Percentiles rank a stretch among this genome's conserved stretches.
Conservation (phyloP, 2,888 invertebrate genomes). For the Tachina fera region DNA sequence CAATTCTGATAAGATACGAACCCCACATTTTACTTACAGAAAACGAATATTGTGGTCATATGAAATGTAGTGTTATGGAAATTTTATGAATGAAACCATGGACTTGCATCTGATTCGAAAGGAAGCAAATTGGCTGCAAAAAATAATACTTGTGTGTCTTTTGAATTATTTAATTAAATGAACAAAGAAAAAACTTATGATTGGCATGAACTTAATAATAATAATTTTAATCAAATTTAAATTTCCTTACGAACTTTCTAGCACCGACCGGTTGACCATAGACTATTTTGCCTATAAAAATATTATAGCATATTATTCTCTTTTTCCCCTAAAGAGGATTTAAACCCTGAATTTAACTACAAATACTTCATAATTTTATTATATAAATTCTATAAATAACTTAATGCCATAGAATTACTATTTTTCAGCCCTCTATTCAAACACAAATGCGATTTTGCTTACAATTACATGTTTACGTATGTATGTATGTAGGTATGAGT, state of each 20-base stretch:
- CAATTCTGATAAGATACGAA: constrained; percentile 34
- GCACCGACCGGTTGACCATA: too few relatives aligned
- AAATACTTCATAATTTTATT: constrained; percentile 10
- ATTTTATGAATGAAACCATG: constrained; percentile 25
- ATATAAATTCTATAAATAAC: constrained; percentile 27
- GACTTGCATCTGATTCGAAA: background rate
- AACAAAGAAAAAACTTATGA: too few relatives aligned
- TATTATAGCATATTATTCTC: background rate
- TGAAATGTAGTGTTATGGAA: constrained; percentile 28
- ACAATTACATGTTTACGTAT: background rate
- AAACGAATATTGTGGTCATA: constrained; percentile 5
- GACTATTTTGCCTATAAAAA: background rate
- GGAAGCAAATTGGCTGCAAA: too few relatives aligned
- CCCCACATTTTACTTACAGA: constrained; percentile 13
- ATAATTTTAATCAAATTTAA: too few relatives aligned
- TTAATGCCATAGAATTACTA: constrained; percentile 17
- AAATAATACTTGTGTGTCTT: too few relatives aligned
- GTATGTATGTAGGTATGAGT: background rate
- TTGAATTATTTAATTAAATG: background rate
- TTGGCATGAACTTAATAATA: too few relatives aligned
- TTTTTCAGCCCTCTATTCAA: constrained; percentile 27
- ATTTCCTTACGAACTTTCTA: too few relatives aligned
- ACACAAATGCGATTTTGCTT: constrained; percentile 22
- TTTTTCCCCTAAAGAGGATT: background rate
- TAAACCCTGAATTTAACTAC: constrained; percentile 2